Base-by-base conservation (phyloP, 2,113 vertebrate genomes). In the Tachysurus vachellii region DNA sequence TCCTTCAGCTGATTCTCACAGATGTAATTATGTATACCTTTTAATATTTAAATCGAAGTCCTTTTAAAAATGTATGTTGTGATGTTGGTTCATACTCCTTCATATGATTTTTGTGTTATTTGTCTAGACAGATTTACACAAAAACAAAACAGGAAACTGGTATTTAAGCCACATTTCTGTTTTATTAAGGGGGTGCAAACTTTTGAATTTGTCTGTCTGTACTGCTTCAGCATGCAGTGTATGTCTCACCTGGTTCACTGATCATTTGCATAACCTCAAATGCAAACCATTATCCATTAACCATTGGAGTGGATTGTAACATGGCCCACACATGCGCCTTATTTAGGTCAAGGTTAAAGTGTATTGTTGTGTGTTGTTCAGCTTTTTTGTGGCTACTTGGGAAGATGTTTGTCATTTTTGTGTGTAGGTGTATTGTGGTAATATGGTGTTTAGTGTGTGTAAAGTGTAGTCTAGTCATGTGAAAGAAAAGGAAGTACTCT, bases 291-390 rank as follows among this genome's bases (percentile, higher is more conserved):
- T 50, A 71, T 84, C 54, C 50, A n/a, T 75, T 50, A n/a, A n/a
- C 23, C 28, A 53, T 9, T 70, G 26, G 57, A 70, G 59, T 26
- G 13, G 16, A 8, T 75, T 75, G 53, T 42, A 62, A 80, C 44
- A 77, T 61, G 36, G 53, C 62, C 76, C 59, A 80, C 47, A 31
- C 44, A 70, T 84, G 73, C 57, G 53, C 66, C 56, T 71, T 36
- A 77, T 36, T 80, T n/a, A 86, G 28, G 50, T 5, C 80, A 77
- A 70, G 68, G 70, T 73, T 73, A 44, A 21, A 44, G 21, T 23
- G 42, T 61, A 59, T 71, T 59, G 50, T n/a, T 61, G 50, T 36
- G 50, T 88, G 71, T 47, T 14, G 57, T 76, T 82, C 14, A n/a
- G 28, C 47, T 42, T 36, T 36, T 36, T 73, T 84, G 31, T 19